These are phyloP conservation scores for Hylomyscus alleni DNA, from an alignment of 2,797 vertebrate genomes.

Conservation along the genomic window DNA sequence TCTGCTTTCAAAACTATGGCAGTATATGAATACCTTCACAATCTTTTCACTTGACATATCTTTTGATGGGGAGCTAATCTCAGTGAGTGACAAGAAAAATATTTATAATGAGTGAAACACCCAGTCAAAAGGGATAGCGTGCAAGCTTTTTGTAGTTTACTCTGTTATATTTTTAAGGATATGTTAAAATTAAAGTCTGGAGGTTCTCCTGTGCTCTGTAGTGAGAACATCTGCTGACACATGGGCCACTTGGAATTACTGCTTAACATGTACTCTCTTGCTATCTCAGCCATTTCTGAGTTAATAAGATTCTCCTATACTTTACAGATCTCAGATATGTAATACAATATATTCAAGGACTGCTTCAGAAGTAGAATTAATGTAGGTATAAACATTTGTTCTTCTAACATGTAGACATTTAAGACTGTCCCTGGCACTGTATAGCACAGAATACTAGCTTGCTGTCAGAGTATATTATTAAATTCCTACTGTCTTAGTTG, in stretches of 20 bases:
- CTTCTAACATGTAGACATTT: conserved; percentile 30
- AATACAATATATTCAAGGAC: conserved; percentile 36
- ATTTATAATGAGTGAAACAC: conserved; percentile 15
- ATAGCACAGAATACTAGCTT: conserved; percentile 4
- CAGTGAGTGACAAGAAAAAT: background rate
- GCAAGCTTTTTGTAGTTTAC: background rate
- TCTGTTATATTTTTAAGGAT: conserved; percentile 44
- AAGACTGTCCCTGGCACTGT: conserved; percentile 50
- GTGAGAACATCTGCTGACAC: conserved; percentile 34
- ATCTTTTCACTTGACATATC: conserved; percentile 14
- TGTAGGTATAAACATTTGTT: conserved; percentile 23
- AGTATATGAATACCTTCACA: background rate
- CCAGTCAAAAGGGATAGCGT: conserved; percentile 2
- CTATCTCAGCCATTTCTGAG: conserved; percentile 30
- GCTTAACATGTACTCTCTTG: conserved; percentile 53
- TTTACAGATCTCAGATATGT: conserved; percentile 39
- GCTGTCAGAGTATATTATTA: conserved; percentile 70
- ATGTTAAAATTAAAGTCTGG: conserved; percentile 35
- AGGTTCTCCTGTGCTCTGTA: background rate
- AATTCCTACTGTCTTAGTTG: conserved; percentile 66
- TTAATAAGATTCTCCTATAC: conserved; percentile 23
- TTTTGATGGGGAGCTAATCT: conserved; percentile 67
- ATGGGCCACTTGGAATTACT: conserved; percentile 52
- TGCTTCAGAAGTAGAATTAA: conserved; percentile 28
- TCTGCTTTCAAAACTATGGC: background rate